phyloP scores from a whole-genome alignment of 2,888 invertebrate genomes.

The Taenaris catops region DNA sequence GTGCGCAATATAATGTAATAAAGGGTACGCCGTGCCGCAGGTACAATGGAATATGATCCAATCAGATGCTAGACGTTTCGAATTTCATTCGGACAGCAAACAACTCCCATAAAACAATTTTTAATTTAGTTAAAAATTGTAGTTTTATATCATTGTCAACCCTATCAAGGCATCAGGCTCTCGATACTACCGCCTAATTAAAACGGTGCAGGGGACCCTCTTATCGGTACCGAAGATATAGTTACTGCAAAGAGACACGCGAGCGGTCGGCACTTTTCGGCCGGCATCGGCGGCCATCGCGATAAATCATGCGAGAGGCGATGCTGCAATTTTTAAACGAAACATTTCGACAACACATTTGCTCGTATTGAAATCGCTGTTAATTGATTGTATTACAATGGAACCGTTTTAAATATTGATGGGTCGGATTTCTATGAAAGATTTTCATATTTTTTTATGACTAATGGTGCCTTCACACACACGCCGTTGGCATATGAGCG shows the following conservation, averaged over 20 bases:
- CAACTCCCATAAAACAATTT: no score
- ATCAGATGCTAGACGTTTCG: no score
- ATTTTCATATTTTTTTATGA: constrained; percentile 1
- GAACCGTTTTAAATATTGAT: constrained; percentile 9
- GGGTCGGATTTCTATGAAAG: constrained; percentile 1
- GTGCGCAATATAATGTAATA: no score
- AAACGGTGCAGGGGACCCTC: constrained; percentile 71
- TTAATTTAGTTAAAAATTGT: no score
- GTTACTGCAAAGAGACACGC: constrained; percentile 67
- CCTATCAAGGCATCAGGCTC: constrained; percentile 41
- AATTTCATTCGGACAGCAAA: no score
- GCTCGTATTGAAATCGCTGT: constrained; percentile 22
- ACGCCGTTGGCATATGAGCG: no score
- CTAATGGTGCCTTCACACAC: no score
- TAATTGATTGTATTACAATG: constrained; percentile 25
- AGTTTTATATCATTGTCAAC: no score
- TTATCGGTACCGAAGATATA: constrained; percentile 67
- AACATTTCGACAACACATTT: constrained; percentile 26
- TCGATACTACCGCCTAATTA: constrained; percentile 69
- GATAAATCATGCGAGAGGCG: constrained; percentile 27
- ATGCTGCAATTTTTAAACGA: constrained; percentile 30
- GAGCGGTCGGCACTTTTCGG: constrained; percentile 48
- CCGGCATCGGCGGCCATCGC: constrained; percentile 25
- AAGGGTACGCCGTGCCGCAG: no score
- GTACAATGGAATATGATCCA: no score